phyloP scores from a whole-genome alignment of 1,140 invertebrate genomes.

The Trichogramma pretiosum region DNA sequence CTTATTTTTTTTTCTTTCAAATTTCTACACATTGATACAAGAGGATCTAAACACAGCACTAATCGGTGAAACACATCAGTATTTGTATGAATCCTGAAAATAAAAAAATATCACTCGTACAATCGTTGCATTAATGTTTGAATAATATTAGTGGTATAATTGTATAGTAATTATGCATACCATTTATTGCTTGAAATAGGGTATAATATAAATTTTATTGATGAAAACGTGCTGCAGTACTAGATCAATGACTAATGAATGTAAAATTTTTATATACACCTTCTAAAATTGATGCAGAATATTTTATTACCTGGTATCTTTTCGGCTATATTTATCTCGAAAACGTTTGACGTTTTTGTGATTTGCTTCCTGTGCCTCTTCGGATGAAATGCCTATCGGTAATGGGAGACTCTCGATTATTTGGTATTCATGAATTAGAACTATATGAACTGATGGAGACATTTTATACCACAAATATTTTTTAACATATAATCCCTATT shows the following conservation, averaged over 20 bases:
- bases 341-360: conserved; percentile 28
- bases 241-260: not conserved
- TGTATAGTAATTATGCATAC: too few relatives aligned
- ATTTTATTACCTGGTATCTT: conserved; percentile 16
- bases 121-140: not conserved
- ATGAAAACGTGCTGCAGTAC: not conserved
- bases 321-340: conserved; percentile 19
- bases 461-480: conserved; percentile 31
- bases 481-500: conserved; percentile 18
- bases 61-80: conserved; percentile 24
- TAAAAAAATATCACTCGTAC: not conserved
- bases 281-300: not conserved
- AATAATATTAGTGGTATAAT: not conserved
- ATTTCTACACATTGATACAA: conserved; percentile 7
- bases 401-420: conserved; percentile 25
- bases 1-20: not conserved
- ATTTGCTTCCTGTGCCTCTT: conserved; percentile 30
- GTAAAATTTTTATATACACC: not conserved
- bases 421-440: conserved; percentile 30
- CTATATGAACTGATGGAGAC: conserved; percentile 31
- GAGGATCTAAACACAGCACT: conserved; percentile 25
- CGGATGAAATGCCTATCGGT: conserved; percentile 36
- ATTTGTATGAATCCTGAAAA: conserved; percentile 14
- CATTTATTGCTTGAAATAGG: too few relatives aligned
- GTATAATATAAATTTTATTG: not conserved